Conservation (phyloP, 2,797 vertebrate species). For the Anguilla megastoma region DNA sequence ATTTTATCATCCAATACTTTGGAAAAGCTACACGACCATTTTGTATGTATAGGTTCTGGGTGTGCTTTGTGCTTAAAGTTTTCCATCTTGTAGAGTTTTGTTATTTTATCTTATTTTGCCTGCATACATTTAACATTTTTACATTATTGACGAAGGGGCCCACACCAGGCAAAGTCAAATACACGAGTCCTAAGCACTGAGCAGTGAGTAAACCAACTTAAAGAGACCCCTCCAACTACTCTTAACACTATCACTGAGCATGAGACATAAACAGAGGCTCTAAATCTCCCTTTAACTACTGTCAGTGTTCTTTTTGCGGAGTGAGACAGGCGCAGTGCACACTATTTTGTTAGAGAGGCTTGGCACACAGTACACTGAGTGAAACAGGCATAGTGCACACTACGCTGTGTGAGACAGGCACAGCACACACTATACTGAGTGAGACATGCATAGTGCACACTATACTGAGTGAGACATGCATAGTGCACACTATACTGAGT, state of each 20-base stretch:
- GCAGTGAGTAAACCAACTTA: neutral
- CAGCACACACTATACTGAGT: neutral
- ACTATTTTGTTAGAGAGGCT: neutral
- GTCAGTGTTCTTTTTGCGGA: no score
- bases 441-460: neutral
- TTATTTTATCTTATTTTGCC: neutral
- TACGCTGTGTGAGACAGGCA: neutral
- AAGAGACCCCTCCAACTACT: neutral
- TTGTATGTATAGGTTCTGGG: no score
- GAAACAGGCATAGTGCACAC: neutral
- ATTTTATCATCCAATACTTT: no score
- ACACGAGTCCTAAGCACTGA: neutral
- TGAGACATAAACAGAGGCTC: neutral
- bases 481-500: neutral
- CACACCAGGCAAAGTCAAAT: neutral
- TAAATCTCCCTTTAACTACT: no score
- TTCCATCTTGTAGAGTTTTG: neutral
- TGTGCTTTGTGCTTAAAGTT: no score
- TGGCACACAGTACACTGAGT: neutral
- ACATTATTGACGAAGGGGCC: neutral
- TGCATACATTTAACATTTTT: neutral
- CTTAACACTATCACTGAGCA: neutral
- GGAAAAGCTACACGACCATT: no score
- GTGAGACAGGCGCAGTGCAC: neutral
- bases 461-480: neutral